These are phyloP conservation scores for Triops cancriformis DNA, from an alignment of 1,140 invertebrate genomes.

Conservation along the genomic window DNA sequence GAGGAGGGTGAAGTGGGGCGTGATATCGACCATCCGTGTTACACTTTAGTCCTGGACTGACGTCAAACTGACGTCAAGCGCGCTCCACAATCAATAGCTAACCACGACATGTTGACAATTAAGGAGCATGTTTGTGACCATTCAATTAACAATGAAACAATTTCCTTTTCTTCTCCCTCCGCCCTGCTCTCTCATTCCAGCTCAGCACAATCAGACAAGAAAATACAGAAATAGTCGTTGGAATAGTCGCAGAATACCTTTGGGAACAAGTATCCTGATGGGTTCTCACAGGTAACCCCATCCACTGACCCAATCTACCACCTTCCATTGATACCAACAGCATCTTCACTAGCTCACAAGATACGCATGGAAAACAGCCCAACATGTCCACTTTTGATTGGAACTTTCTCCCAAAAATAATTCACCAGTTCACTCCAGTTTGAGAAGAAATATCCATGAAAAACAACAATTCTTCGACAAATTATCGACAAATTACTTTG, in stretches of 20 bases:
- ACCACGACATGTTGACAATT: slow-evolving; percentile 1
- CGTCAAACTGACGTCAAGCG: slow-evolving; percentile 12
- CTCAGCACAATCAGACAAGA: no score
- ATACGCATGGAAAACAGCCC: slow-evolving; percentile 8
- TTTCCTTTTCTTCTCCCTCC: neutral
- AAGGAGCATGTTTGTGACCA: neutral
- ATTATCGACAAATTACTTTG: no score
- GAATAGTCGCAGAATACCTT: neutral
- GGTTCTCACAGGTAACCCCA: neutral
- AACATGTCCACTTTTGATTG: neutral
- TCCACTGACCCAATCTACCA: neutral
- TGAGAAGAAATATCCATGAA: no score
- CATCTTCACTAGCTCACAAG: neutral
- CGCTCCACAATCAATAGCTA: neutral
- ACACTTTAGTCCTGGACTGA: neutral
- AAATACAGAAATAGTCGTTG: no score
- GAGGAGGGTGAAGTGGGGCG: neutral
- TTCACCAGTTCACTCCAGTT: no score
- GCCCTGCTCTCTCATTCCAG: no score
- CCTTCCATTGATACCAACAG: slow-evolving; percentile 5
- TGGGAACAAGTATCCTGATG: neutral
- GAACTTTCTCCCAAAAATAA: no score
- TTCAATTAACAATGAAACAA: neutral
- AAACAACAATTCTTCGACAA: no score
- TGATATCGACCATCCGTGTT: neutral